Evolutionary conservation across 2,113 vertebrate species (phyloP).

Genomic region (Redunca redunca): DNA sequence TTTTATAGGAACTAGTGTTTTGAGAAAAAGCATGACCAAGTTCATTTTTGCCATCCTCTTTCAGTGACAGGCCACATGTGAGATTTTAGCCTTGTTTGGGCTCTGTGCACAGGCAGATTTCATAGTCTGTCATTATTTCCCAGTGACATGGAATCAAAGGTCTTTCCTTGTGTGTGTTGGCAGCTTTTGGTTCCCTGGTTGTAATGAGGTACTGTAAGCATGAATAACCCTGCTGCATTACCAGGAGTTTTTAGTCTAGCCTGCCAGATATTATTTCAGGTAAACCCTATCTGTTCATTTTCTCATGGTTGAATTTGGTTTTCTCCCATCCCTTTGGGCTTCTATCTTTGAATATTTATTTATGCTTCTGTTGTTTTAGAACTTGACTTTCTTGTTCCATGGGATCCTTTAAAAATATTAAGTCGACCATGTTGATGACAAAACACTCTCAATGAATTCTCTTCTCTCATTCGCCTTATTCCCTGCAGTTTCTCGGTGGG

Average conservation of each 20-base stretch:
- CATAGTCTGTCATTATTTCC: constrained; percentile 50
- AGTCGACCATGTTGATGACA: constrained; percentile 58
- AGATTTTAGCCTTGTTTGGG: constrained; percentile 60
- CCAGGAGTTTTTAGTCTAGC: constrained; percentile 50
- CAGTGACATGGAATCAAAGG: constrained; percentile 50
- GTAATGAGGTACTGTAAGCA: constrained; percentile 43
- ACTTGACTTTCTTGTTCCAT: constrained; percentile 56
- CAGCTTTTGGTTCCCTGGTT: constrained; percentile 64
- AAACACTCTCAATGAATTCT: constrained; percentile 64
- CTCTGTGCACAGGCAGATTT: constrained; percentile 40
- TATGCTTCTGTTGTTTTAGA: constrained; percentile 67
- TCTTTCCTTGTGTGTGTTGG: constrained; percentile 62
- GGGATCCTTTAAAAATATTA: constrained; percentile 68
- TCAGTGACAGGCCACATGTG: neutral
- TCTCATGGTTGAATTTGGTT: constrained; percentile 17
- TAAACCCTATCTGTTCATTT: constrained; percentile 21
- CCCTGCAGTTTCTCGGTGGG: constrained; percentile 45
- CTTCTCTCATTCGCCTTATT: constrained; percentile 53
- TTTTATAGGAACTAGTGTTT: constrained; percentile 17
- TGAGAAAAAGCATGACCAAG: neutral
- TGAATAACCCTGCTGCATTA: constrained; percentile 66
- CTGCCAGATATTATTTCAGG: constrained; percentile 54
- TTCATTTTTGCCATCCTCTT: constrained; percentile 54
- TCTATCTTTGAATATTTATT: constrained; percentile 60
- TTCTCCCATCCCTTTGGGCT: constrained; percentile 33